phyloP scores from a whole-genome alignment of 2,797 vertebrate genomes.

The Serranus cabrilla region DNA sequence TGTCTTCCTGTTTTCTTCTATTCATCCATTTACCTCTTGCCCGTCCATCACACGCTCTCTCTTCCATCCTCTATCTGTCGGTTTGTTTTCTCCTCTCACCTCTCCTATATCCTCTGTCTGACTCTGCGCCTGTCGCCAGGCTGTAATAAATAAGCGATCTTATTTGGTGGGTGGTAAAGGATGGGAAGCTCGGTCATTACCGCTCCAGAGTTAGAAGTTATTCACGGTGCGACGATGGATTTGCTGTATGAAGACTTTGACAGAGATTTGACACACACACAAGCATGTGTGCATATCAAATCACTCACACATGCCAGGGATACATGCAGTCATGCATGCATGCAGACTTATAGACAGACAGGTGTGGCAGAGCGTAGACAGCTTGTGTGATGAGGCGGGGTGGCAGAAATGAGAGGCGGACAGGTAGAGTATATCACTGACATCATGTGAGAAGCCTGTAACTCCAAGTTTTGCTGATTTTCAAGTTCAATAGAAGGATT shows the following conservation, averaged over 20 bases:
- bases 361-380: slow-evolving; percentile 65
- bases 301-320: slow-evolving; percentile 46
- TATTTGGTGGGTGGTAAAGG: slow-evolving; percentile 70
- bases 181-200: slow-evolving; percentile 61
- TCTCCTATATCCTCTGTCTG: slow-evolving; percentile 18
- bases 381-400: slow-evolving; percentile 55
- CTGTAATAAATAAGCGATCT: slow-evolving; percentile 72
- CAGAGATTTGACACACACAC: slow-evolving; percentile 41
- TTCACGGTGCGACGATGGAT: slow-evolving; percentile 55
- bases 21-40: slow-evolving; percentile 56
- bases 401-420: slow-evolving; percentile 40
- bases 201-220: slow-evolving; percentile 47
- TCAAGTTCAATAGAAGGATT: slow-evolving; percentile 54
- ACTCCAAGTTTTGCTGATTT: slow-evolving; percentile 44
- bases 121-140: slow-evolving; percentile 52
- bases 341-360: slow-evolving; percentile 55
- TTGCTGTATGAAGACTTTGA: slow-evolving; percentile 41
- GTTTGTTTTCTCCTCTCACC: slow-evolving; percentile 47
- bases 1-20: slow-evolving; percentile 54
- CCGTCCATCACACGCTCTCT: slow-evolving; percentile 36
- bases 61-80: slow-evolving; percentile 26
- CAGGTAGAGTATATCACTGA: slow-evolving; percentile 40
- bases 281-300: slow-evolving; percentile 43
- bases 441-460: slow-evolving; percentile 30
- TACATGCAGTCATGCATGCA: slow-evolving; percentile 22